These are phyloP conservation scores for Penaeus indicus DNA, from an alignment of 1,140 invertebrate genomes.

Conservation along the genomic window DNA sequence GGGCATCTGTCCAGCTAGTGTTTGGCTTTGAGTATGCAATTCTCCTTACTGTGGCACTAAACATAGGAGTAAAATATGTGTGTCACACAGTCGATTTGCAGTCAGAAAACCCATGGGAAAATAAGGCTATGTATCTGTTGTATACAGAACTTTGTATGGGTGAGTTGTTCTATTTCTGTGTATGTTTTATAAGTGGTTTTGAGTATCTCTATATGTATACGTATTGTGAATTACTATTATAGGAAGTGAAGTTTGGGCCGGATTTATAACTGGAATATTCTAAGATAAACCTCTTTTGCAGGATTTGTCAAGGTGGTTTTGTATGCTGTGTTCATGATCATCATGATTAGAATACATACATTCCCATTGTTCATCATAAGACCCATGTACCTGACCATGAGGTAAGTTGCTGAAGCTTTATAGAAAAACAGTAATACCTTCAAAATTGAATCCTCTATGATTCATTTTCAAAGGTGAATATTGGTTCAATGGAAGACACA, in stretches of 20 bases:
- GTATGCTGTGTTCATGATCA: conserved; percentile 93
- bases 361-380: conserved; percentile 98
- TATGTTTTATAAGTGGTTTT: neutral
- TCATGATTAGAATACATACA: conserved; percentile 98
- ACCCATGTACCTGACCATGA: conserved; percentile 98
- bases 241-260: neutral
- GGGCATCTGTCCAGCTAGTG: conserved; percentile 97
- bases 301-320: conserved; percentile 86
- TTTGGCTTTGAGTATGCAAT: conserved; percentile 99
- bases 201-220: neutral
- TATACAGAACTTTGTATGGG: conserved; percentile 98
- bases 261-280: neutral
- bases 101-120: conserved; percentile 98
- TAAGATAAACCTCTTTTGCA: conserved; percentile 66
- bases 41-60: conserved; percentile 91
- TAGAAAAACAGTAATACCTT: neutral
- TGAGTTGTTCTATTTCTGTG: conserved; percentile 72
- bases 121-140: conserved; percentile 96
- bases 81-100: conserved; percentile 94
- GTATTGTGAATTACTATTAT: neutral
- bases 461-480: too few relatives aligned
- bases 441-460: too few relatives aligned
- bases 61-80: conserved; percentile 95
- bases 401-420: conserved; percentile 72
- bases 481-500: neutral